Evolutionary conservation across 2,888 invertebrate genomes (phyloP).

Genomic region (Eilema griseolum): DNA sequence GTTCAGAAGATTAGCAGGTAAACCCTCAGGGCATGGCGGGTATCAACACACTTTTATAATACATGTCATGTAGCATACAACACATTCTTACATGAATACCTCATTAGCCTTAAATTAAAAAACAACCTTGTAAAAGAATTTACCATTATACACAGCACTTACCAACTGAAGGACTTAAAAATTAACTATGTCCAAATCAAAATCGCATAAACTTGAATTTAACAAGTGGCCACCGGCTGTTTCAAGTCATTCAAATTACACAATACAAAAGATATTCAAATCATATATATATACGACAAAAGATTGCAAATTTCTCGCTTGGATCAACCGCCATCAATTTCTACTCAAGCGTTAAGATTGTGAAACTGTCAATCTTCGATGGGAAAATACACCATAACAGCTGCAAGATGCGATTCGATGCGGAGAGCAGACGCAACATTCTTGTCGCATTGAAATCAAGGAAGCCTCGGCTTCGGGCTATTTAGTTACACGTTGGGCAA

Average conservation of each 20-base stretch:
- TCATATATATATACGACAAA: conserved; percentile 44
- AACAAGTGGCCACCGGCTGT: neutral
- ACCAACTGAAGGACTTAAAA: neutral
- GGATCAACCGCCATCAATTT: conserved; percentile 48
- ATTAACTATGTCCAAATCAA: neutral
- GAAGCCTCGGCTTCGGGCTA: conserved; percentile 40
- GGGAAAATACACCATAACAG: conserved; percentile 59
- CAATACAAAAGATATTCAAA: conserved; percentile 16
- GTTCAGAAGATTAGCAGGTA: neutral
- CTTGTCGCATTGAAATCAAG: conserved; percentile 47
- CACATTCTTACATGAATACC: neutral
- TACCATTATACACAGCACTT: neutral
- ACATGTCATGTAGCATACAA: no score
- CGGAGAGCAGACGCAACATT: conserved; percentile 42
- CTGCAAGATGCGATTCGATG: conserved; percentile 57
- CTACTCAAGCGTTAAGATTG: conserved; percentile 50
- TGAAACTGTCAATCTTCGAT: conserved; percentile 54
- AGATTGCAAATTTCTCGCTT: conserved; percentile 49
- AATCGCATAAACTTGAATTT: neutral
- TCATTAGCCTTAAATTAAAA: neutral
- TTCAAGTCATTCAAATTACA: conserved; percentile 1
- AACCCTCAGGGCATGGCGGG: neutral
- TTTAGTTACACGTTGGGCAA: conserved; percentile 44
- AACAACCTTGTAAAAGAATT: neutral
- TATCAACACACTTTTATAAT: no score